Evolutionary conservation across 2,113 vertebrate genomes (phyloP).

Genomic region (Petroica traversi): DNA sequence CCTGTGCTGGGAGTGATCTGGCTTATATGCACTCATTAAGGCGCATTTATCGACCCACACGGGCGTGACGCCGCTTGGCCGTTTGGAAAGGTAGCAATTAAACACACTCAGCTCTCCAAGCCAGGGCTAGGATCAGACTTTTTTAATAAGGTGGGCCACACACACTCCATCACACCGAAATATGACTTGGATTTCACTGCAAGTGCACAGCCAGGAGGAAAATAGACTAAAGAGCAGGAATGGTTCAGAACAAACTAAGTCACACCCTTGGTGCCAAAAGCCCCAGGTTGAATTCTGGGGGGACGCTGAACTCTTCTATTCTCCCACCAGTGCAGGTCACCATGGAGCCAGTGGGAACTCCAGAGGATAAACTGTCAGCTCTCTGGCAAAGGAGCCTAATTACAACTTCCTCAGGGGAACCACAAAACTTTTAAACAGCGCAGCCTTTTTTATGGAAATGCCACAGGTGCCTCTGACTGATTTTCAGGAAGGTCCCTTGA

Average conservation of each 20-base stretch:
- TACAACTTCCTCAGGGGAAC: neutral
- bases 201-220: neutral
- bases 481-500: neutral
- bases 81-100: neutral
- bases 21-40: neutral
- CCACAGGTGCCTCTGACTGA: neutral
- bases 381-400: neutral
- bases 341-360: neutral
- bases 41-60: neutral
- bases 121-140: accelerated
- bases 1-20: neutral
- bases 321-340: neutral
- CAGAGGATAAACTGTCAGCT: neutral
- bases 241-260: neutral
- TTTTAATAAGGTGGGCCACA: neutral
- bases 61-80: neutral
- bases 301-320: neutral
- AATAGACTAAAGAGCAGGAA: neutral
- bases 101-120: neutral
- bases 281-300: neutral
- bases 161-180: neutral
- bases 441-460: neutral
- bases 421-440: neutral
- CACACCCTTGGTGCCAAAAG: neutral
- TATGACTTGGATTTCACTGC: neutral